A percentile compares a stretch with the other conserved stretches of the same genome.
phyloP scores from a whole-genome alignment of 2,797 vertebrate genomes.

The Pterois miles region DNA sequence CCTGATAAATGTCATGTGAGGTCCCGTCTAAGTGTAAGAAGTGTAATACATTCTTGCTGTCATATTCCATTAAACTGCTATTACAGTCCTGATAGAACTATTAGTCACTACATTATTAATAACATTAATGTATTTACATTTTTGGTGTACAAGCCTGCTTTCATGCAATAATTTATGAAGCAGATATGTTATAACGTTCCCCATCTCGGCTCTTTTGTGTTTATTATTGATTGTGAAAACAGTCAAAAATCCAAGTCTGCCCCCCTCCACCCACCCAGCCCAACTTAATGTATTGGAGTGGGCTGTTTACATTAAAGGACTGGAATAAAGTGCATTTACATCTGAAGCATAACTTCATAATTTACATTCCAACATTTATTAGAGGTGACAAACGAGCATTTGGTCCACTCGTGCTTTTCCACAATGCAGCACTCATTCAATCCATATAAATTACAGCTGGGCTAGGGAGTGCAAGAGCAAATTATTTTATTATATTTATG shows the following conservation, averaged over 20 bases:
- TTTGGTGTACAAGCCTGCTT: constrained; percentile 99
- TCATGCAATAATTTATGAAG: constrained; percentile 99
- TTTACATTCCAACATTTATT: constrained; percentile 99
- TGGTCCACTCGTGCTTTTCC: constrained; percentile 87
- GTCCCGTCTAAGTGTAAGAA: constrained; percentile 84
- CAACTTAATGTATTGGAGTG: constrained; percentile 86
- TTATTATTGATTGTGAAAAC: constrained; percentile 99
- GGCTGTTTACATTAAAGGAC: constrained; percentile 96
- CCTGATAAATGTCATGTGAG: constrained; percentile 86
- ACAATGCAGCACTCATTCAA: constrained; percentile 89
- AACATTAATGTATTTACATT: constrained; percentile 99
- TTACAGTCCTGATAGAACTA: constrained; percentile 89
- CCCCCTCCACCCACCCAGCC: constrained; percentile 72
- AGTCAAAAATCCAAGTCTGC: constrained; percentile 95
- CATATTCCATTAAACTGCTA: constrained; percentile 90
- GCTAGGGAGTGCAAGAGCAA: constrained; percentile 85
- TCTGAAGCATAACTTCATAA: constrained; percentile 99
- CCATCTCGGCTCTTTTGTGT: constrained; percentile 97
- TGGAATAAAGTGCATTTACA: constrained; percentile 99
- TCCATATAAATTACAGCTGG: constrained; percentile 87
- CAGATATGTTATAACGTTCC: constrained; percentile 97
- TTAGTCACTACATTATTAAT: constrained; percentile 99
- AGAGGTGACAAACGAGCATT: constrained; percentile 91
- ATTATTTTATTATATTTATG: constrained; percentile 90
- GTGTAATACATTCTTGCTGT: constrained; percentile 88